Base-by-base conservation (phyloP, 2,797 vertebrate species). In the Catamblyrhynchus diadema region DNA sequence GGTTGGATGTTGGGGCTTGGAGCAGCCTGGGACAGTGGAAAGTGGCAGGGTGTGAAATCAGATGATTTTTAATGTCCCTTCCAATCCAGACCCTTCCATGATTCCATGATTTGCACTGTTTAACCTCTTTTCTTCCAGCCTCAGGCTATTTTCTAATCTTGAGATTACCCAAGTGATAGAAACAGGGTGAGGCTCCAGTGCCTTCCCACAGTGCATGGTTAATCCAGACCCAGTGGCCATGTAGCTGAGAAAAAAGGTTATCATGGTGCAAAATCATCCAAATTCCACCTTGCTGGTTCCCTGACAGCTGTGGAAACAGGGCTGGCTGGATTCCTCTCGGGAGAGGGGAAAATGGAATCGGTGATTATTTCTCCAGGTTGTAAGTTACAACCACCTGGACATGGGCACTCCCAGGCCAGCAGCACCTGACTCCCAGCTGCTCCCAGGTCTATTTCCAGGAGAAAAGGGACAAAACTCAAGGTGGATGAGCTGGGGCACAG, bases 401-500 rank as follows among this genome's bases (percentile, higher is more conserved):
- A 1, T 0, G 6, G 21, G 48, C 37, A 4, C 11, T 64, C 32
- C 13, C 6, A 2, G 0, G 1, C 32, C 3, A 8, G 8, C 64
- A 20, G 48, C 14, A 23, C 10, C n/a, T 0, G 2, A 6, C 10
- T 33, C 25, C n/a, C 14, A 18, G 56, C 67, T 77, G 30, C 27
- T 88, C 20, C 66, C 35, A 27, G n/a, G 18, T 6, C 0, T 8
- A 35, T 93, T 81, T 88, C 6, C 24, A 9, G 6, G 48, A 56
- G 37, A 41, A 72, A 39, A 89, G 8, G 42, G 18, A 51, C 8
- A 61, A 22, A 80, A 32, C 5, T 48, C 1, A 1, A 51, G 37
- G 79, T 1, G 6, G 37, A 25, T 23, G 54, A 60, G 32, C 18
- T 11, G 39, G 11, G 57, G 13, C 16, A 5, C 3, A 12, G 14